Evolutionary conservation across 2,888 invertebrate genomes (phyloP), one percentile per base, ranked within the genome.

Genomic region (Idaea dimidiata): DNA sequence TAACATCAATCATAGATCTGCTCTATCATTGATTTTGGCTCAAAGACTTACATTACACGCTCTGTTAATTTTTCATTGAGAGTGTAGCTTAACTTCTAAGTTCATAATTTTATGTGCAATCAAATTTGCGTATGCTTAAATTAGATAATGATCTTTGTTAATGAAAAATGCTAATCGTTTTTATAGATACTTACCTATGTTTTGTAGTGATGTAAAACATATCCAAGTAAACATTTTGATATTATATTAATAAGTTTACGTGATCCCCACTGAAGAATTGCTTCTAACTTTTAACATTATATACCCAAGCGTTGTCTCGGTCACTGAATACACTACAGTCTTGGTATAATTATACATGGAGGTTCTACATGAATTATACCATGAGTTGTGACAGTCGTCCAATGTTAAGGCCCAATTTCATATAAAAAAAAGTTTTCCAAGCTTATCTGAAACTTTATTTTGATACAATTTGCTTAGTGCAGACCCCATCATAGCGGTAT

Each of bases 41-140:
- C 43, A 3, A 43, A 43, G 43, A 57, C 54, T 32, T 16, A 43
- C 54, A 32, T 2, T 58, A 16, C 18, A 59, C 59, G 63, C 59
- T 64, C 62, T 66, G 62, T 31, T 64, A 62, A 6, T 59, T 61
- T 62, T 61, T 59, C 57, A 33, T 54, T 58, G 17, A 18, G 56
- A 5, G 2, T 60, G 57, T 59, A 60, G 57, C 24, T 61, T 60
- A 61, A 24, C 65, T 62, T 64, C 65, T 62, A 65, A 67, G 63
- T 65, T 62, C 58, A 63, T 64, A 3, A 43, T 43, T 43, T 43
- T 43, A 57, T 63, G 63, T 64, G 61, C 58, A 63, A 59, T 62
- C 63, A 59, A 63, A 66, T 59, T 3, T 24, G 24, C 5, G 24
- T 24, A 62, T 61, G 62, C 59, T 58, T 18, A 17, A 60, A 57